Conservation (phyloP, 2,113 vertebrate genomes). For the Cyphomyrus discorhynchus region DNA sequence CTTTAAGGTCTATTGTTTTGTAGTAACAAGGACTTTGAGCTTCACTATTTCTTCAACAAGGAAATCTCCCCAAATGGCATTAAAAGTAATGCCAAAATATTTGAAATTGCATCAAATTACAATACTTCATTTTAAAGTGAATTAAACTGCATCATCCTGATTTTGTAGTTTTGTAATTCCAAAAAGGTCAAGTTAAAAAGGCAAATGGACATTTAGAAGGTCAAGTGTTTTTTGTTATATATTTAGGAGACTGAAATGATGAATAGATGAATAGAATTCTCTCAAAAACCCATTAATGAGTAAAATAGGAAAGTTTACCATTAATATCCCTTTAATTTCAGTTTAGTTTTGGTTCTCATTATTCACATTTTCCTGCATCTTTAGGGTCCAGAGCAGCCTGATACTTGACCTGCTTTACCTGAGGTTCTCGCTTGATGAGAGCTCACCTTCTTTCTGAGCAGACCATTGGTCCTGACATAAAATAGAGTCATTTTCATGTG, state of each 20-base stretch:
- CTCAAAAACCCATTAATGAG: not conserved
- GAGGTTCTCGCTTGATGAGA: not conserved
- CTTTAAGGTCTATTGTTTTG: slow-evolving; percentile 1
- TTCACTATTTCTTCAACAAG: not conserved
- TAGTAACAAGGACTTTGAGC: not conserved
- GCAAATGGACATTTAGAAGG: slow-evolving; percentile 8
- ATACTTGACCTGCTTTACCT: not conserved
- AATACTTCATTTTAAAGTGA: not conserved
- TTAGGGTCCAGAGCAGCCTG: not conserved
- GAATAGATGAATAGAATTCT: not conserved
- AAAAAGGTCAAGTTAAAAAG: slow-evolving; percentile 21
- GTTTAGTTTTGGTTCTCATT: not conserved
- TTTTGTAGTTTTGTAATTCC: not conserved
- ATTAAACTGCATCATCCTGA: not conserved
- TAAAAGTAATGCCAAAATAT: not conserved
- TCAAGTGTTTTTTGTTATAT: not conserved
- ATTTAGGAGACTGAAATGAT: not conserved
- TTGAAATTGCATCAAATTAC: not conserved
- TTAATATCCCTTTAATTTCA: not conserved
- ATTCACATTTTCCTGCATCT: not conserved
- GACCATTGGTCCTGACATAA: not conserved
- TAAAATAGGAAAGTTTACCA: not conserved
- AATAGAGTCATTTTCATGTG: not conserved
- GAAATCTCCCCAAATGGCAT: not conserved
- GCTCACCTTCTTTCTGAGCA: not conserved